Evolutionary conservation across 2,113 vertebrate species (phyloP), one percentile per base, ranked within the genome.

Genomic region (Vulpes vulpes): DNA sequence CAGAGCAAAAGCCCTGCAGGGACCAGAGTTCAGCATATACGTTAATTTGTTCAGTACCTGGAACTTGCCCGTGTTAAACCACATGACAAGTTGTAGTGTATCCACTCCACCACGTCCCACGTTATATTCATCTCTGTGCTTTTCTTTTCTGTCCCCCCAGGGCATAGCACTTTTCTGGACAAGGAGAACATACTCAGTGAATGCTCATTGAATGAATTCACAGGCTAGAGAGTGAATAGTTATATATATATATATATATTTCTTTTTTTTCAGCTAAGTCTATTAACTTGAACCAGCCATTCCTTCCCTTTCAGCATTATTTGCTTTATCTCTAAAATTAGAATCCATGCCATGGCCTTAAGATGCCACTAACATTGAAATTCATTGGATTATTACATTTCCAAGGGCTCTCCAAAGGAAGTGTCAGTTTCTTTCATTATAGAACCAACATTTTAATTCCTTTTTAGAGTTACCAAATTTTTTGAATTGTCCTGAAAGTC

Each of bases 261-360:
- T 38, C 86, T 79, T 62, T 32, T 84, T 43, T 38, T 6, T 11
- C 51, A 51, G 14, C 35, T 22, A 71, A 8, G 10, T 80, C 38
- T 84, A 43, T 69, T 96, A 73, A 87, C 16, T 76, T 51, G 53
- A 96, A 85, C 2, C n/a, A 71, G 7, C 1, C 55, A 60, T 9
- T 19, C 51, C n/a, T 27, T 74, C 51, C 20, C 5, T 87, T 78
- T 94, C 7, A 9, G 12, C 1, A 35, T 15, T 35, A 16, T 2
- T 51, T 71, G 27, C 27, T 91, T 93, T 59, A 71, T 73, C 30
- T 81, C 69, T 88, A 43, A 84, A 92, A 94, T 90, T 59, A 62
- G 55, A 69, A 89, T 55, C 53, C 3, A 53, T 6, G 4, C 11
- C 16, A 17, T 15, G 6, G 19, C 73, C 71, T 90, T 25, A 79